Base-by-base conservation (phyloP, 92 coral and sea anemone species). In the Phenganax stokvisi region DNA sequence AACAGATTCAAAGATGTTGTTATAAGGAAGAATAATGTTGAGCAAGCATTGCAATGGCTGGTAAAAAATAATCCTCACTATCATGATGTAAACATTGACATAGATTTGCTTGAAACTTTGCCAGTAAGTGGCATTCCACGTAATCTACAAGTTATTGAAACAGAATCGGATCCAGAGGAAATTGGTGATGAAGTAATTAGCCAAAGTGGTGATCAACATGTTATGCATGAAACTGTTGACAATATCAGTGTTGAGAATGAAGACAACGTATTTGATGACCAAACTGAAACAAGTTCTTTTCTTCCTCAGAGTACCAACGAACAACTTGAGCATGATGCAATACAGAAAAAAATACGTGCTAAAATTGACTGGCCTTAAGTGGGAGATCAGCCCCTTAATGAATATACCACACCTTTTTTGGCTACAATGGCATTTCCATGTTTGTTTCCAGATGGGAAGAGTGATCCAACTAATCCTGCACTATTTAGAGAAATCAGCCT, bases 381-480 rank as follows among this genome's bases (percentile, higher is more conserved):
- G 54, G 81, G 57, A 15, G 84, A 85, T 85, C 80, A 85, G 56
- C 88, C 88, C 37, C 74, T 85, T 47, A 85, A 80, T 79, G 88
- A 85, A 73, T 85, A 75, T 80, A 57, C 80, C 51, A 89, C 87
- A 80, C 90, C 88, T 13, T 89, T 84, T 77, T 75, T 89, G 27
- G 92, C 92, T 63, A 82, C 87, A 82, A 61, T 88, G 79, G 91
- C 91, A 76, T 88, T 88, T 72, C 89, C 85, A 82, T 83, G 87
- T 47, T 79, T 87, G 56, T 89, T 89, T 75, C 91, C 91, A 29
- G 89, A 80, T 72, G n/a, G n/a, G n/a, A n/a, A n/a, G n/a, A n/a
- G n/a, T n/a, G n/a, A n/a, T n/a, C n/a, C n/a, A n/a, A n/a, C 84
- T 54, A 57, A 82, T 17, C 79, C 79, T 12, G 70, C 85, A 71